Conservation (phyloP, 2,888 invertebrate species). For the Pachymerium ferrugineum region DNA sequence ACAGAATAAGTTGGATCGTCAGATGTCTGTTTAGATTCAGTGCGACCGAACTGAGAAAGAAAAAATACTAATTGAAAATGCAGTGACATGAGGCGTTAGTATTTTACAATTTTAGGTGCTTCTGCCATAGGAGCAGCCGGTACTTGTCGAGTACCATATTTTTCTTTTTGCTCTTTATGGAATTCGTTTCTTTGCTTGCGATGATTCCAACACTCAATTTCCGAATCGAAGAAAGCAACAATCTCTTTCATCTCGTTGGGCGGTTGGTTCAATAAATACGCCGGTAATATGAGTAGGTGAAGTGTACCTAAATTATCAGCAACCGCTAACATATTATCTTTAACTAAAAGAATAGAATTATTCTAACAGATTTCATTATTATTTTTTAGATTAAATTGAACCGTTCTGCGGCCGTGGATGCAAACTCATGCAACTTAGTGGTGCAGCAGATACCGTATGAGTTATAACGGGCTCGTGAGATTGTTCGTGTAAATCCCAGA, state of each 20-base stretch:
- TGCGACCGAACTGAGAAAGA: background rate
- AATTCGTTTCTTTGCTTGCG: background rate
- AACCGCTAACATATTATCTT: background rate
- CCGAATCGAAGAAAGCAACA: background rate
- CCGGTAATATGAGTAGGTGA: background rate
- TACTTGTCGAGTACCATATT: background rate
- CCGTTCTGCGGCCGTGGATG: conserved; percentile 9
- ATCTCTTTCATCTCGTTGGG: background rate
- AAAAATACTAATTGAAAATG: background rate
- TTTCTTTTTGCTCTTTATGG: background rate
- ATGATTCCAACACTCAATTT: background rate
- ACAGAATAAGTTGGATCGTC: background rate
- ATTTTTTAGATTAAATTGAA: background rate
- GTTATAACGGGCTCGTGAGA: conserved; percentile 63
- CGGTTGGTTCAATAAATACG: background rate
- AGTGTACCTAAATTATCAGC: background rate
- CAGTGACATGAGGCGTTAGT: background rate
- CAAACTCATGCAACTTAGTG: conserved; percentile 56
- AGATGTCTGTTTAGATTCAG: background rate
- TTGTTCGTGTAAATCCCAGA: conserved; percentile 69
- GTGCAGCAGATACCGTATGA: conserved; percentile 61
- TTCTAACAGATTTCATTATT: background rate
- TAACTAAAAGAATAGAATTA: background rate
- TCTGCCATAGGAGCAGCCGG: background rate
- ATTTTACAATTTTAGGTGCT: background rate